A percentile compares a stretch with the other conserved stretches of the same genome.
These are phyloP conservation scores for Watsonalla binaria DNA, from an alignment of 2,888 invertebrate species.

Conservation along the genomic window DNA sequence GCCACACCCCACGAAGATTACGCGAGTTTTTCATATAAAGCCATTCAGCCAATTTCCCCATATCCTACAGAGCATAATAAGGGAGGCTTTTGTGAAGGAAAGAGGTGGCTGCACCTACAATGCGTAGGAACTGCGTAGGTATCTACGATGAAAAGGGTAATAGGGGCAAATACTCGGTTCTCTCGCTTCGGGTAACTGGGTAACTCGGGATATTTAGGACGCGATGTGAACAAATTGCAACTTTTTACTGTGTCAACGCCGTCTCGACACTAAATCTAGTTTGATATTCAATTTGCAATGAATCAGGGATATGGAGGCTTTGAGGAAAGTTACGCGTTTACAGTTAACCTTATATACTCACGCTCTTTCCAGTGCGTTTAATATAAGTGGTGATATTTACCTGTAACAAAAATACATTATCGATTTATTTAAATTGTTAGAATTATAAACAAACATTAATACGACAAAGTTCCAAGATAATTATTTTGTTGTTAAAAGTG, in stretches of 20 bases:
- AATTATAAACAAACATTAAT: background rate
- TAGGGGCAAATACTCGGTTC: constrained; percentile 52
- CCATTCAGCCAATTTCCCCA: constrained; percentile 77
- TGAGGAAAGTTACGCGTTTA: background rate
- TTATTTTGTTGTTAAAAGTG: no score
- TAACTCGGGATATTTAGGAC: constrained; percentile 56
- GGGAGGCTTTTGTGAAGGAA: constrained; percentile 71
- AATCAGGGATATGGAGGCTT: constrained; percentile 26
- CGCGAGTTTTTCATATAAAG: constrained; percentile 75
- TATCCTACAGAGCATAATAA: constrained; percentile 75
- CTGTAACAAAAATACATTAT: constrained; percentile 25
- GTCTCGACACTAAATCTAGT: constrained; percentile 34
- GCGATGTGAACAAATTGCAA: constrained; percentile 55
- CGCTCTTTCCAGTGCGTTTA: background rate
- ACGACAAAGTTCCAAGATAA: no score
- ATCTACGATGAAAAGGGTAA: constrained; percentile 49
- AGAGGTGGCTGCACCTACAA: constrained; percentile 71
- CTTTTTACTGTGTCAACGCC: constrained; percentile 41
- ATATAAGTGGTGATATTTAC: constrained; percentile 21
- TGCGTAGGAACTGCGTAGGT: constrained; percentile 51
- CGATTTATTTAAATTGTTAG: background rate
- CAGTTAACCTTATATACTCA: background rate
- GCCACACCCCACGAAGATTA: constrained; percentile 66
- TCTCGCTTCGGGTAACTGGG: constrained; percentile 50
- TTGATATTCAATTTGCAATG: constrained; percentile 45